A percentile compares a stretch with the other conserved stretches of the same genome.
These are phyloP conservation scores for Cecropterus lyciades DNA, from an alignment of 1,140 invertebrate genomes.

Conservation along the genomic window DNA sequence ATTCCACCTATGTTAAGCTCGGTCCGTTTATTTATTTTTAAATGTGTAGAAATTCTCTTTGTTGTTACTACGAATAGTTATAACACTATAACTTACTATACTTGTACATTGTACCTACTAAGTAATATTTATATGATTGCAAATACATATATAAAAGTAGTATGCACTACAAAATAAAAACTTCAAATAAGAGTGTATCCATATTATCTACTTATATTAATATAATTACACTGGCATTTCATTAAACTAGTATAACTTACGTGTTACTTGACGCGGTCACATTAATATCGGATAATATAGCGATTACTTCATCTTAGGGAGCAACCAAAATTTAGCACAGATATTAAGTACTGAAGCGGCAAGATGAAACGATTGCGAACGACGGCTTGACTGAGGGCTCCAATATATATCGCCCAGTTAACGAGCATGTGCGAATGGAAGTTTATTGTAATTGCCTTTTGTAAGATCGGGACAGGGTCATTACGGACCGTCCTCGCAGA, in stretches of 20 bases:
- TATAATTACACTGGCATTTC: no score
- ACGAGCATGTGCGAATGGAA: conserved; percentile 83
- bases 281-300: background rate
- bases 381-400: conserved; percentile 63
- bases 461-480: conserved; percentile 80
- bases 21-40: conserved; percentile 7
- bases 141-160: no score
- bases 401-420: conserved; percentile 80
- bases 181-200: no score
- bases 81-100: no score
- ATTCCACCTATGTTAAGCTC: conserved; percentile 6
- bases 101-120: no score
- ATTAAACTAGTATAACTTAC: no score
- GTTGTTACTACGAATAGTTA: no score
- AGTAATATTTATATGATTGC: no score
- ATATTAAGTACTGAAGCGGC: conserved; percentile 44
- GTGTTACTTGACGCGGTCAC: no score
- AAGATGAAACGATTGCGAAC: conserved; percentile 64
- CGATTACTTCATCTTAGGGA: conserved; percentile 2
- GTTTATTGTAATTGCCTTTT: conserved; percentile 84
- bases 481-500: conserved; percentile 66
- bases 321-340: conserved; percentile 24
- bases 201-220: no score
- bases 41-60: background rate
- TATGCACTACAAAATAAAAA: no score